Base-by-base conservation (phyloP, 23 tunicate species). In the Aplidium turbinatum region DNA sequence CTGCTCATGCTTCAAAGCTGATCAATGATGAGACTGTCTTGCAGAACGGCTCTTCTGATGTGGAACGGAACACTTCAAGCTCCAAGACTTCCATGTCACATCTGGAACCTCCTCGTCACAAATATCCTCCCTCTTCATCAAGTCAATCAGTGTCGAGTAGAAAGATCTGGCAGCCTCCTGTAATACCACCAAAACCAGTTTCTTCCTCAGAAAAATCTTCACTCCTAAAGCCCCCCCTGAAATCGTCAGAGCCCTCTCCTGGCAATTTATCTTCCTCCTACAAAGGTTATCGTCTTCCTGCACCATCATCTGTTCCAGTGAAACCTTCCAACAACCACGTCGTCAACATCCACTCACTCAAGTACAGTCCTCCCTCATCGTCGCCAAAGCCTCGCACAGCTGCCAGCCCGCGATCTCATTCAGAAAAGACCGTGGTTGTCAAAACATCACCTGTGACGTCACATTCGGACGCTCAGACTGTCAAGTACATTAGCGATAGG, bases 401-500 rank as follows among this genome's bases (percentile, higher is more conserved):
- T 1, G 39, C 25, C 13, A 47, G 46, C 27, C 54, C 55, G n/a
- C 28, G 20, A 31, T 40, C 71, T 1, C 30, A 63, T 1, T 33
- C 34, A 35, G 82, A 62, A 0, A 70, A 70, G 28, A 39, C 7
- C 51, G 76, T 70, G 5, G 33, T 76, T 31, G 36, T 70, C 27
- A 80, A 46, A 31, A 68, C 61, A 32, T 26, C 77, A 25, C 83
- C 62, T 1, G 57, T 35, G 23, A 26, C 73, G 9, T 39, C 45
- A 0, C 6, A 38, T 45, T 42, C 27, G 34, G 76, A 70, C 6
- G 62, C 21, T 21, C 58, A 77, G 27, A 56, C 35, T 42, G 77
- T 80, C 4, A 80, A 70, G 70, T 80, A 80, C 70, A 80, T 80
- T 70, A 57, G 47, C 22, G 85, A 80, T 33, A 74, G 56, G 32